Conservation (phyloP, 2,113 vertebrate species). For the Rhipidura dahli region DNA sequence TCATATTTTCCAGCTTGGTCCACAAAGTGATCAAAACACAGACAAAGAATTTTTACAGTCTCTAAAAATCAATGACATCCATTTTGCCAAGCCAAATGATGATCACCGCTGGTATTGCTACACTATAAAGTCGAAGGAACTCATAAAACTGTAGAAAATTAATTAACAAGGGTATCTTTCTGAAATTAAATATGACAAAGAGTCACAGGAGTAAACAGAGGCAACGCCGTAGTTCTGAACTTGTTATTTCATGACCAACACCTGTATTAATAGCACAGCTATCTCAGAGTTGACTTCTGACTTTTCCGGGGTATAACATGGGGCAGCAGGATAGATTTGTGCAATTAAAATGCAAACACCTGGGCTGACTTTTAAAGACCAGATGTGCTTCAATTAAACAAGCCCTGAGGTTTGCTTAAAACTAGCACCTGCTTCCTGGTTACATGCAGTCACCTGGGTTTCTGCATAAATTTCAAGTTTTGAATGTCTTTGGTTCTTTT, state of each 20-base stretch:
- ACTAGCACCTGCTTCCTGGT: neutral
- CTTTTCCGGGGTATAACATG: neutral
- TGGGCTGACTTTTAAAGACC: constrained; percentile 27
- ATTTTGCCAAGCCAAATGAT: neutral
- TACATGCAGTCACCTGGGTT: neutral
- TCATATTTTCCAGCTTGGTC: neutral
- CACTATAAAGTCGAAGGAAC: neutral
- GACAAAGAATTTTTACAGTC: neutral
- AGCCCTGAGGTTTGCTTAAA: constrained; percentile 39
- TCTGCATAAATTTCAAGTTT: neutral
- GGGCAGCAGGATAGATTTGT: neutral
- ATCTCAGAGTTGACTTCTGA: neutral
- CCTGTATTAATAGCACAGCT: neutral
- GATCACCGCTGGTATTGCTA: neutral
- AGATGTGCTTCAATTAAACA: constrained; percentile 43
- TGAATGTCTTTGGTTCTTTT: neutral
- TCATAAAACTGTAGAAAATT: neutral
- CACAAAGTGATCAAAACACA: neutral
- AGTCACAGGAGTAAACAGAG: neutral
- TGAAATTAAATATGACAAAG: neutral
- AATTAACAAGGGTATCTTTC: neutral
- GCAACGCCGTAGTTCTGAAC: neutral
- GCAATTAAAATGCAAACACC: constrained; percentile 37
- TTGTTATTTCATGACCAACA: neutral
- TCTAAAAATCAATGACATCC: neutral